Evolutionary conservation across 2,888 invertebrate genomes (phyloP), one percentile per base, ranked within the genome.

Genomic region (Drosophila ustulata): DNA sequence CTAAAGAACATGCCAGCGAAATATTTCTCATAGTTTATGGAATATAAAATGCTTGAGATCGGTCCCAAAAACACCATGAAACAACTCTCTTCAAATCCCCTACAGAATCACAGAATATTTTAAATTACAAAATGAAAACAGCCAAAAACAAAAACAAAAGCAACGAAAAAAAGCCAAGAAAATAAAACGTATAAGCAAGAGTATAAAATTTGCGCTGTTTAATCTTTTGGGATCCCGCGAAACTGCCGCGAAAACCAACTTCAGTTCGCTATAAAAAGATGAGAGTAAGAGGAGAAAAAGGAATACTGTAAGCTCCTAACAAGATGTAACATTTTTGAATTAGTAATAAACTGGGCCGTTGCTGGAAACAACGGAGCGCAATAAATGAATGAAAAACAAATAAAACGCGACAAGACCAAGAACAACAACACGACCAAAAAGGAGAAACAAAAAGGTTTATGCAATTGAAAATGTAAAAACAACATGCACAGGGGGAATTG

Each of bases 281-380:
- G 13, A 9, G 32, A 18, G 26, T 18, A 3, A 26, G 9, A 30
- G 37, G 49, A 23, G 30, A 41, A n/a, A 49, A 55, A 30, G 39
- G 28, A 32, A 53, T 18, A 34, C 53, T 55, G 66, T 59, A 71
- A 79, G 66, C 68, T 82, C 66, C 63, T 72, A 75, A 81, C 79
- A 88, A 77, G 81, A 73, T 79, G 75, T 67, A 79, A 83, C 77
- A 86, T 79, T 81, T 85, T 72, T 85, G 87, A 88, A 85, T 85
- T 88, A 85, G 89, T 85, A 80, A 85, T 85, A 85, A 85, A 88
- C 83, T 78, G 85, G 78, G 83, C 71, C 79, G 57, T 62, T 47
- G 71, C 30, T 39, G 68, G 56, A 50, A 74, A 52, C 69, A 58
- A 45, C 50, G 41, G 52, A 66, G 80, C 78, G 70, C 75, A 80